A percentile compares a stretch with the other conserved stretches of the same genome.
Conservation (phyloP, 37 sponge, comb jelly and placozoan genomes). For the Diacarnus erythraeanus region DNA sequence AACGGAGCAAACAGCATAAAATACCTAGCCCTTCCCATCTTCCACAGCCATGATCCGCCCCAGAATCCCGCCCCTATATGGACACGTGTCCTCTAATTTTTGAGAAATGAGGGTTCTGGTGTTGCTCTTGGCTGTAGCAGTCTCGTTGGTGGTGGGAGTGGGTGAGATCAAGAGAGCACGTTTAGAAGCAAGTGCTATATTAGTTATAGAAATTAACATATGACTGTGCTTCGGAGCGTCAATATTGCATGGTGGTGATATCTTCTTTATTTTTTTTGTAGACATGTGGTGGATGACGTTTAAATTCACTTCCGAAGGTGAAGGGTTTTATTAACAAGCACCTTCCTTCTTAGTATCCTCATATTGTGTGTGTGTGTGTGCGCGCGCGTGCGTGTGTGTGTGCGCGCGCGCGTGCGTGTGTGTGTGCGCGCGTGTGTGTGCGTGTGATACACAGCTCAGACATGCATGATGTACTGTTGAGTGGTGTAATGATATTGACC, state of each 20-base stretch:
- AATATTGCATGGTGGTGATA: no score
- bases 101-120: background rate
- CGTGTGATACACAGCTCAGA: no score
- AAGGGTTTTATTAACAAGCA: constrained; percentile 72
- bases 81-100: no score
- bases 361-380: no score
- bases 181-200: constrained; percentile 13
- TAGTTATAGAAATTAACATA: background rate
- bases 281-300: constrained; percentile 91
- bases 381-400: no score
- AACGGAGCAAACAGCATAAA: background rate
- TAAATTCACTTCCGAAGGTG: constrained; percentile 87
- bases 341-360: constrained; percentile 83
- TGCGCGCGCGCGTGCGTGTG: no score
- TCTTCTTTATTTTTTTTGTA: background rate
- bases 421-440: no score
- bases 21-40: no score
- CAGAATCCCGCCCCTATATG: background rate
- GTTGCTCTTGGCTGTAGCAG: background rate
- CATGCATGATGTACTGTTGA: background rate
- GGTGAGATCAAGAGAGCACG: constrained; percentile 12
- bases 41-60: no score
- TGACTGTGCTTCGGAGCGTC: no score
- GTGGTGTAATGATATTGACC: background rate
- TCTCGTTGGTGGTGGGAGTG: background rate